Conservation (phyloP, 2,797 vertebrate genomes). For the Petrocephalus sullivani region DNA sequence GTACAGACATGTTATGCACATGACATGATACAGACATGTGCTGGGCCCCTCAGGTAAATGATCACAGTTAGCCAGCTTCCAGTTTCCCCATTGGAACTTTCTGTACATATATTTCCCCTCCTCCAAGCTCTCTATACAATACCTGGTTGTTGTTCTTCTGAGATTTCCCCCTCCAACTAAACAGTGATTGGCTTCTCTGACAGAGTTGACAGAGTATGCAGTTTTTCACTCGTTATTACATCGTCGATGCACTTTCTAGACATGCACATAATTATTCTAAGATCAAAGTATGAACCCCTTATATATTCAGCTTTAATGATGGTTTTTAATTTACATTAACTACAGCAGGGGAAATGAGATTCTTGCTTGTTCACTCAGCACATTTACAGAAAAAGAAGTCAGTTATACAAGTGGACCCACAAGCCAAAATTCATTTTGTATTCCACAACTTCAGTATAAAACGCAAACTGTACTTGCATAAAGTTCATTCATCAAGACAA, state of each 20-base stretch:
- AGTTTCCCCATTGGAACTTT: background rate
- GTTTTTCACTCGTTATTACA: background rate
- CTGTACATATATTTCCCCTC: background rate
- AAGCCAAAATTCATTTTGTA: background rate
- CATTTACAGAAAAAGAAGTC: constrained; percentile 2
- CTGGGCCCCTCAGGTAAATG: background rate
- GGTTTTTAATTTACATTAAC: constrained; percentile 10
- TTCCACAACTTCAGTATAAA: background rate
- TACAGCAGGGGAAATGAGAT: constrained; percentile 7
- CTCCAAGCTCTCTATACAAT: background rate
- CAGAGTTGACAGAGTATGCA: background rate
- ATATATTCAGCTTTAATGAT: constrained; percentile 10
- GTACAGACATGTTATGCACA: background rate
- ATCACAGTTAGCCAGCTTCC: too few species aligned
- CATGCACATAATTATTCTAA: background rate
- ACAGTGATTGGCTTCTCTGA: background rate
- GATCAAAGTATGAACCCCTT: background rate
- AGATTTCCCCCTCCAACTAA: background rate
- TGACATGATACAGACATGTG: background rate
- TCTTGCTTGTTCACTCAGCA: background rate
- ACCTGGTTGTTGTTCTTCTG: background rate
- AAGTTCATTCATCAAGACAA: background rate
- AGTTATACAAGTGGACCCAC: constrained; percentile 10
- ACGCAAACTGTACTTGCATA: background rate
- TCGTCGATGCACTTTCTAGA: background rate